Base-by-base conservation (phyloP, 2,797 vertebrate species). In the Oryzias dopingdopingensis region DNA sequence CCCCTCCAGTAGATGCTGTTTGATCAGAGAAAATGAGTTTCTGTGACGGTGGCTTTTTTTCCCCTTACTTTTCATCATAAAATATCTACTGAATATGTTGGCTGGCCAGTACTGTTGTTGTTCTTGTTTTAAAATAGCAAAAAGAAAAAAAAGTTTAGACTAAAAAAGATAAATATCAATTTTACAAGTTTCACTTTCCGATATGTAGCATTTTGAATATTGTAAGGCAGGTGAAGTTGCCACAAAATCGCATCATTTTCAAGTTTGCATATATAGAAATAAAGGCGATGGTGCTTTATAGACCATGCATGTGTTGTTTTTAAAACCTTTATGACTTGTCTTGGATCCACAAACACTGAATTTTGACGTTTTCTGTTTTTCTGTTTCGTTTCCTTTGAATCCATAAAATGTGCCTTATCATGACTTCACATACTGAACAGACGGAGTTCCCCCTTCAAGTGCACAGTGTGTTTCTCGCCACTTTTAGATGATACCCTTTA, bases 181-280 rank as follows among this genome's bases (percentile, higher is more conserved):
- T 81, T 76, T 83, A 17, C 74, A 69, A 60, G 73, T 83, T 87
- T 83, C 67, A 83, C 62, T 84, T 82, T 74, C 79, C 77, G 54
- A 88, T 75, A 88, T 92, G 91, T 91, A 92, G 89, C 90, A 89
- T 85, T 90, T 87, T 85, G 53, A 80, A 76, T 74, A 76, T 81
- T 86, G 70, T 82, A 69, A 80, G 78, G 60, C 71, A 79, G 67
- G 74, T 72, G 70, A 84, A 71, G 76, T 80, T 69, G 66, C 69
- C 77, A 72, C 71, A 77, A 62, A 79, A 84, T 81, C 69, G 49
- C 71, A 51, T 54, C 62, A 67, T 78, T 85, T 82, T 86, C 61
- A 67, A 84, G 80, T 54, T 37, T 71, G 76, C 74, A 22, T 83
- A 80, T 70, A 67, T 56, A 32, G 76, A 76, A 67, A 69, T 56